Evolutionary conservation across 2,888 invertebrate genomes (phyloP), one percentile per base, ranked within the genome.

Genomic region (Alcis repandata): DNA sequence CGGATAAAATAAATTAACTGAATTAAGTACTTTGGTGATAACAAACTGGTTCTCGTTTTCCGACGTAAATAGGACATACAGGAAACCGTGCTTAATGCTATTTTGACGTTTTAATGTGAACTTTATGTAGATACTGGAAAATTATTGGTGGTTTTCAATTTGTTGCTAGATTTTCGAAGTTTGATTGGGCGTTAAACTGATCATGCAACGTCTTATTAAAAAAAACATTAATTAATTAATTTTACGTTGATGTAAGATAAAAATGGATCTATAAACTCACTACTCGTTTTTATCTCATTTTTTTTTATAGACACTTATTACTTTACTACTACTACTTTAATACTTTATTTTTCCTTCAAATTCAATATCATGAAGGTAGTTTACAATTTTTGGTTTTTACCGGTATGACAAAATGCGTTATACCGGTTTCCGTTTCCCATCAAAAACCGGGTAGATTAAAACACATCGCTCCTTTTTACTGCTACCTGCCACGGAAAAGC

Each of bases 1-100:
- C 79, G 69, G 75, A 73, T 74, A 71, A 77, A 75, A 80, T 82
- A 81, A 83, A 82, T 80, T 82, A 74, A 80, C 76, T 68, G 75
- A 77, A 82, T 80, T 77, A 78, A 78, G 76, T 72, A 77, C 77
- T 77, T 69, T 71, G 70, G 69, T 75, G 79, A 81, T 82, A 80
- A 77, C 71, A 70, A 74, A 77, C 75, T 75, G 77, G 75, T 70
- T 67, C 74, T 69, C 75, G 75, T 73, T 75, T 76, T 75, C 74
- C 72, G 68, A 72, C 74, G 68, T 75, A 72, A 79, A 76, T 72
- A 63, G 69, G 71, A 69, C 68, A 57, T 36, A 19, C 59, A 57
- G 68, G 56, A 62, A 61, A 59, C 57, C 52, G 38, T 59, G 54
- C 54, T 67, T 63, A 45, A 68, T 66, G 61, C 46, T 64, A 72